Base-by-base conservation (phyloP, 2,888 invertebrate genomes). In the Sepiola atlantica region DNA sequence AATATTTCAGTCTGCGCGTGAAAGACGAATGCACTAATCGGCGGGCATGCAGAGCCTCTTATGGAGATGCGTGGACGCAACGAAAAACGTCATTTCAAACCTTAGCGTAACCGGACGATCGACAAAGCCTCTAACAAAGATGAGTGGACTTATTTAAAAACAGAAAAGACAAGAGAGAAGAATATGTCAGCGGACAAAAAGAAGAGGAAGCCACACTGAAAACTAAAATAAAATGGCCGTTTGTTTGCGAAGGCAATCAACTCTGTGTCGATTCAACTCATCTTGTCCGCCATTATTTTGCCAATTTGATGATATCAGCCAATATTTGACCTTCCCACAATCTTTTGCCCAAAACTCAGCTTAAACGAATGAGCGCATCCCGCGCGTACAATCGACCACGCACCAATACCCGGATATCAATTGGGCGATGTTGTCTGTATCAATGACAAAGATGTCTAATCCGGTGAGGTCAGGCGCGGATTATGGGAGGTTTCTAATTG, bases 381-480 rank as follows among this genome's bases (percentile, higher is more conserved):
- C 32, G 77, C 77, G 77, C 77, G 77, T n/a, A n/a, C 77, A 32
- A 77, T 77, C 77, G 77, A 77, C 77, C 77, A 77, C 77, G 16
- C 77, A 77, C 77, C 77, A 77, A 77, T n/a, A 77, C 77, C 77
- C 77, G 77, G 77, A 77, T 77, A n/a, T 77, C 77, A 77, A 77
- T 77, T 77, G 77, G 14, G 18, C 77, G 77, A 77, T 77, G 77
- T 77, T 77, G 77, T 77, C 77, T 77, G 77, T 77, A 77, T 77
- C 77, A 77, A 77, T 77, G 77, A 77, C 77, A 77, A 77, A 77
- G 77, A 77, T 77, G 77, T 77, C 77, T 77, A 77, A 77, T 77
- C 77, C 77, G 32, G 77, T 45, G 45, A 45, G 77, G 77, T n/a
- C n/a, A 77, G 77, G n/a, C n/a, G 77, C n/a, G n/a, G 77, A 77